phyloP scores from a whole-genome alignment of 2,888 invertebrate genomes.

The Scaeva pyrastri region DNA sequence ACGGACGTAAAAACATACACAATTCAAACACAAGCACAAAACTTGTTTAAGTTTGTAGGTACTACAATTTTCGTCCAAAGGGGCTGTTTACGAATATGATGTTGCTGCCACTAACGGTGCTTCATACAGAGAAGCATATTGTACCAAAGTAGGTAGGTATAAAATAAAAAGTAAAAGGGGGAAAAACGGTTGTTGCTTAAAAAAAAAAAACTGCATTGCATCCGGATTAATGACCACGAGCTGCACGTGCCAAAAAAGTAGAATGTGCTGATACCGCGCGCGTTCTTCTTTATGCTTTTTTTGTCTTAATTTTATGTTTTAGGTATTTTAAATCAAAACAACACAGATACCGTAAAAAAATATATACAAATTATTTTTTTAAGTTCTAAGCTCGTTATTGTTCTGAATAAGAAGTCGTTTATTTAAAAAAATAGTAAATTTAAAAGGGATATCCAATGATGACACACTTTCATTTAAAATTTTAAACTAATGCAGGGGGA shows the following conservation, averaged over 20 bases:
- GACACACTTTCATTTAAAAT: slow-evolving; percentile 24
- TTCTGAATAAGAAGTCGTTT: slow-evolving; percentile 7
- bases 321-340: background rate
- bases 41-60: slow-evolving; percentile 27
- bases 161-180: background rate
- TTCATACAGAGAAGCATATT: slow-evolving; percentile 6
- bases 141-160: background rate
- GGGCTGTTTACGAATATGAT: slow-evolving; percentile 12
- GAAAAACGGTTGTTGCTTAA: background rate
- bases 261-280: slow-evolving; percentile 32
- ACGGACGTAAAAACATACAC: too few relatives aligned
- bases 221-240: slow-evolving; percentile 65
- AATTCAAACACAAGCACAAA: slow-evolving; percentile 12
- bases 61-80: background rate
- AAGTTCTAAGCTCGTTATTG: background rate
- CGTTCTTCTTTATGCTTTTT: slow-evolving; percentile 13
- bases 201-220: slow-evolving; percentile 49
- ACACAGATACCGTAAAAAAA: too few relatives aligned
- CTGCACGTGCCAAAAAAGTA: slow-evolving; percentile 68
- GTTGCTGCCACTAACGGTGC: slow-evolving; percentile 29
- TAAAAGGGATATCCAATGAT: slow-evolving; percentile 13
- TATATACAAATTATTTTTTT: background rate
- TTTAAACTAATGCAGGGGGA: background rate
- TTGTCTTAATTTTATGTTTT: background rate
- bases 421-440: background rate